Conservation (phyloP, 2,113 vertebrate genomes). For the Clarias gariepinus region DNA sequence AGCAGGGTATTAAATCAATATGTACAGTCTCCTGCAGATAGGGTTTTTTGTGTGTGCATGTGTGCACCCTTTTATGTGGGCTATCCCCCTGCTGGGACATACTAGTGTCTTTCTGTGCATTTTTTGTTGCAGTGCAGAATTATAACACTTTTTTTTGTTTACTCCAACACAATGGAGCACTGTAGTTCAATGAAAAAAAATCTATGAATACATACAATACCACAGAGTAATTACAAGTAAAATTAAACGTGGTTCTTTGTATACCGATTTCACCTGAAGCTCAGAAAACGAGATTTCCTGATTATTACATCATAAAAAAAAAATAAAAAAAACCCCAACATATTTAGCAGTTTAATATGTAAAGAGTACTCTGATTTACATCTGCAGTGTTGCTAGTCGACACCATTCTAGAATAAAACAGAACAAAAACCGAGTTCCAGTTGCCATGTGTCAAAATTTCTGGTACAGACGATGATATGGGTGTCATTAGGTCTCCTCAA, state of each 20-base stretch:
- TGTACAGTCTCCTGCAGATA: not conserved
- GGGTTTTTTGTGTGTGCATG: not conserved
- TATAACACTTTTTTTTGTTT: not conserved
- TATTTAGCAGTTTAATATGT: not conserved
- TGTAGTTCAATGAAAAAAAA: not conserved
- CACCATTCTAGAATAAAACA: not conserved
- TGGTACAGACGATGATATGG: not conserved
- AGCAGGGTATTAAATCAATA: not conserved
- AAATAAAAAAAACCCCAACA: too few relatives aligned
- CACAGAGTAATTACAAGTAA: not conserved
- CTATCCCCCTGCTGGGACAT: not conserved
- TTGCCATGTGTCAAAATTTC: not conserved
- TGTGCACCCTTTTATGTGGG: not conserved
- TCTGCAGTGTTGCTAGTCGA: not conserved
- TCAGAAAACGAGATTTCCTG: not conserved
- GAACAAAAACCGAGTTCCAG: not conserved
- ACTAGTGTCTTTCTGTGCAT: not conserved
- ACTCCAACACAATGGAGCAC: not conserved
- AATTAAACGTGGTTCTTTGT: not conserved
- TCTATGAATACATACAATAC: not conserved
- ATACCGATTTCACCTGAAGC: not conserved
- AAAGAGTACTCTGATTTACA: not conserved
- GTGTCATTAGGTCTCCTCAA: not conserved
- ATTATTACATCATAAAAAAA: not conserved
- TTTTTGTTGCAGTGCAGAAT: constrained; percentile 4